Base-by-base conservation (phyloP, 2,113 vertebrate species). In the Emydura subglobosa region DNA sequence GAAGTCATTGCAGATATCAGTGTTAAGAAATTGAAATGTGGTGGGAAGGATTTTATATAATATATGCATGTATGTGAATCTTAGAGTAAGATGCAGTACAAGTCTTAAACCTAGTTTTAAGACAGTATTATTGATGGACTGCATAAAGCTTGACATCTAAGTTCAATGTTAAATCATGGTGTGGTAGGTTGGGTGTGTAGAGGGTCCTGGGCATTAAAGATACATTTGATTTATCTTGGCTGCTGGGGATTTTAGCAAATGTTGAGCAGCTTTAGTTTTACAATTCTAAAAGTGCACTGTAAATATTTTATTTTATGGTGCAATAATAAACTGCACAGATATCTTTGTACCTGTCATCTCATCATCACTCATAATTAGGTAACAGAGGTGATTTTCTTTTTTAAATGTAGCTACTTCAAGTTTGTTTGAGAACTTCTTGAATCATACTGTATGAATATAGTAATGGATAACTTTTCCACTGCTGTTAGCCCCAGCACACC, bases 381-480 rank as follows among this genome's bases (percentile, higher is more conserved):
- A 93, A 85, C 47, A 85, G 68, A 54, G 59, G 44, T 83, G 21
- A 76, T 90, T 82, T 96, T 17, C 0, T 6, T 44, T 94, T 84
- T 68, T 55, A 92, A 93, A 74, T 82, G 22, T n/a, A 76, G 88
- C 79, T 95, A 42, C 27, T 74, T 95, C 59, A 76, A 39, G 22
- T 85, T 94, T 47, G 86, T 93, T 94, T 96, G 82, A 93, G 6
- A 78, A 94, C 24, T 93, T 87, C 25, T 87, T 2, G 39, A 90
- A 68, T 84, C 83, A 61, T 72, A 88, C 61, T 91, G 16, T 92
- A 94, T 42, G 82, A 95, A 57, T 59, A 29, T 91, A 91, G 51
- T 79, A 94, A 34, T 86, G 65, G 61, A 7, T 91, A 27, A 44
- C 65, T 84, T 92, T 42, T 78, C 86, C 50, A 57, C 0, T 19